Conservation (phyloP, 2,797 vertebrate species). For the Tenualosa thibaudeaui region DNA sequence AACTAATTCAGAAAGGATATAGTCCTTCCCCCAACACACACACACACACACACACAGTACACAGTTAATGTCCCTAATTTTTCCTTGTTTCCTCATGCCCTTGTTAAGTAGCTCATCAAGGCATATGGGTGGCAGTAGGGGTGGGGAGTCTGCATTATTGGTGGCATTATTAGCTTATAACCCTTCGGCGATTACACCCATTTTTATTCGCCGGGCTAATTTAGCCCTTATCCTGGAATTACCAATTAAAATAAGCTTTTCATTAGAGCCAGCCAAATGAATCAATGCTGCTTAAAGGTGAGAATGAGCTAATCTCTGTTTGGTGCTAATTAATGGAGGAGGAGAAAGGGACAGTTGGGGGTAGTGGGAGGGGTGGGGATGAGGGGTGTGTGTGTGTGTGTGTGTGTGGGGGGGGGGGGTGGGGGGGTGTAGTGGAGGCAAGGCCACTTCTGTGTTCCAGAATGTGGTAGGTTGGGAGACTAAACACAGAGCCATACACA, state of each 20-base stretch:
- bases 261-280: constrained; percentile 65
- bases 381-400: too few relatives aligned
- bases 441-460: background rate
- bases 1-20: constrained; percentile 22
- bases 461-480: background rate
- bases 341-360: constrained; percentile 16
- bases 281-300: constrained; percentile 60
- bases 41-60: constrained; percentile 24
- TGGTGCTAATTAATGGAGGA: constrained; percentile 48
- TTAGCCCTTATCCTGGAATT: constrained; percentile 67
- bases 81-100: constrained; percentile 29
- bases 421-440: background rate
- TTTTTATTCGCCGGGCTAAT: constrained; percentile 67
- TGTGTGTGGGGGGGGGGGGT: background rate
- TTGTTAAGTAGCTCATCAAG: constrained; percentile 53
- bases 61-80: constrained; percentile 40
- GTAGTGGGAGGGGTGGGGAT: background rate
- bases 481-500: background rate
- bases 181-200: constrained; percentile 43
- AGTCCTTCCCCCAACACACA: constrained; percentile 22
- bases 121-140: constrained; percentile 25
- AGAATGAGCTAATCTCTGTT: constrained; percentile 53
- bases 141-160: constrained; percentile 42
- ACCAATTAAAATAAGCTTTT: constrained; percentile 76
- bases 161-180: constrained; percentile 53